A percentile compares a stretch with the other conserved stretches of the same genome.
Conservation (phyloP, 1,140 invertebrate genomes). For the Prorops nasuta region DNA sequence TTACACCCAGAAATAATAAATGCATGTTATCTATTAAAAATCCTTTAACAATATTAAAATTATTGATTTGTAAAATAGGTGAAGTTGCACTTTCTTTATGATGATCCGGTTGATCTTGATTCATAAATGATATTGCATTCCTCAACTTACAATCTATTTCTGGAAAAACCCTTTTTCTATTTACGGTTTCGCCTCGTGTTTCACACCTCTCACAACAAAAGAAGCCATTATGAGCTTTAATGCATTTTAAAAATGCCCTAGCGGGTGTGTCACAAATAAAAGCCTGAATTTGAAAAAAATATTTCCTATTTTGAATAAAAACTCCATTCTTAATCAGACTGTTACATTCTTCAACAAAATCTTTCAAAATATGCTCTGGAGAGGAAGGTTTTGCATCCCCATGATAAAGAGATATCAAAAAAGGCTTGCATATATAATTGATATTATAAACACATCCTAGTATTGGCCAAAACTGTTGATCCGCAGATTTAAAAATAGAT, state of each 20-base stretch:
- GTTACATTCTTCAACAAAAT: constrained; percentile 4
- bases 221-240: too few species aligned
- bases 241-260: constrained; percentile 1
- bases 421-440: background rate
- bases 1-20: background rate
- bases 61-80: background rate
- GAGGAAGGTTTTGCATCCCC: too few species aligned
- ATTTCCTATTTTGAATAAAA: background rate
- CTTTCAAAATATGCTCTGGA: constrained; percentile 4
- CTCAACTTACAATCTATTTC: background rate
- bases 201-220: constrained; percentile 3
- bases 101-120: background rate
- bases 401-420: constrained; percentile 4
- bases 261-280: constrained; percentile 9
- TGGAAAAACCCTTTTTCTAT: background rate
- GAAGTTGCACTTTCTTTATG: background rate
- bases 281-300: background rate
- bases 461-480: constrained; percentile 5
- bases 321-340: background rate
- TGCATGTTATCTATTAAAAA: constrained; percentile 1
- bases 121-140: background rate
- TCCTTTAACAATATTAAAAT: background rate
- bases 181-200: background rate
- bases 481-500: background rate
- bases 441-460: background rate